phyloP scores from a whole-genome alignment of 1,140 invertebrate species.

The Lordiphosa stackelbergi region DNA sequence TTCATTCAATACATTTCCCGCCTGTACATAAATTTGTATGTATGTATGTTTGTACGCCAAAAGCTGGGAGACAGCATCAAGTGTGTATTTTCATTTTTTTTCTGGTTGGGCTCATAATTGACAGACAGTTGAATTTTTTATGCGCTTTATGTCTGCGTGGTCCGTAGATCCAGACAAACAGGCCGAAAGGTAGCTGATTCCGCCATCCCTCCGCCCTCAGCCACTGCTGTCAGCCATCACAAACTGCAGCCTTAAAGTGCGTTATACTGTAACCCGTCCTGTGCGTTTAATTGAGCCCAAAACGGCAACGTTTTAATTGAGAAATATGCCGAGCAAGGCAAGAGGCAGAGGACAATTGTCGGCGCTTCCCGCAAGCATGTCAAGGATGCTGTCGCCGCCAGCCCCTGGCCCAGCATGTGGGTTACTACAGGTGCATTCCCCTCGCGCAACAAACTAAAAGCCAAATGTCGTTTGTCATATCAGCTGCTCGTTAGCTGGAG shows the following conservation, averaged over 20 bases:
- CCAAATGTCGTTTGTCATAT: slow-evolving; percentile 69
- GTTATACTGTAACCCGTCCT: slow-evolving; percentile 36
- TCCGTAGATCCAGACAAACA: slow-evolving; percentile 2
- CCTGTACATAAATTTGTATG: slow-evolving; percentile 7
- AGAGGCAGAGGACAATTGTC: slow-evolving; percentile 47
- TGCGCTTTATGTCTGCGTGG: slow-evolving; percentile 44
- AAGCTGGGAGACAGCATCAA: slow-evolving; percentile 45
- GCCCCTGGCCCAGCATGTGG: slow-evolving; percentile 20
- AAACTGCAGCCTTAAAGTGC: slow-evolving; percentile 47
- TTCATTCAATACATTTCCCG: slow-evolving; percentile 64
- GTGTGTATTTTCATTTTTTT: slow-evolving; percentile 45
- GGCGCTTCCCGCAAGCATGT: slow-evolving; percentile 64
- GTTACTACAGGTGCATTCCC: slow-evolving; percentile 34
- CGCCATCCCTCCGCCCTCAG: not conserved
- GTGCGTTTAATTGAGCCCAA: slow-evolving; percentile 46
- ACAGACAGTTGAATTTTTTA: slow-evolving; percentile 66
- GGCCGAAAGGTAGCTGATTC: not conserved
- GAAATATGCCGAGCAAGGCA: slow-evolving; percentile 26
- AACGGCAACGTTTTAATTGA: slow-evolving; percentile 54
- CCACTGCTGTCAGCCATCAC: slow-evolving; percentile 4
- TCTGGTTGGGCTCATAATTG: slow-evolving; percentile 54
- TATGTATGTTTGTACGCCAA: not conserved
- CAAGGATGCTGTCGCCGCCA: slow-evolving; percentile 61
- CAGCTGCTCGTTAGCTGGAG: slow-evolving; percentile 66
- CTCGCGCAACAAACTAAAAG: slow-evolving; percentile 46